Conservation (phyloP, 2,888 invertebrate genomes). For the Drosophila lutescens region DNA sequence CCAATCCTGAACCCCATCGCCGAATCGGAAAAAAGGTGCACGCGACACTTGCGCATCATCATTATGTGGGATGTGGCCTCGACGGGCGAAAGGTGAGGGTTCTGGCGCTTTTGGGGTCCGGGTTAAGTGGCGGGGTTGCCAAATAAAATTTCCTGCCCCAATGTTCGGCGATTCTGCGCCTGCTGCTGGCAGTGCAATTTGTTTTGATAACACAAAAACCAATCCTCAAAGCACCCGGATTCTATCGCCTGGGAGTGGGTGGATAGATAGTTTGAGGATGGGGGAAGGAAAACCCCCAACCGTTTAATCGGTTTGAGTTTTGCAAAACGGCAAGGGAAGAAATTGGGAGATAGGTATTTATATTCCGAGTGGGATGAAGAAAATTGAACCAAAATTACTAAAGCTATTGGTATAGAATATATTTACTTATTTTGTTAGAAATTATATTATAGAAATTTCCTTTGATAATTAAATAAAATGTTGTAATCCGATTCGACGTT, state of each 20-base stretch:
- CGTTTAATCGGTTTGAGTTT: conserved; percentile 13
- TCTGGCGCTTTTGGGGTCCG: conserved; percentile 23
- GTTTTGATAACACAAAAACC: conserved; percentile 65
- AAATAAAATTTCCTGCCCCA: conserved; percentile 68
- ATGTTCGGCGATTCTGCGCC: conserved; percentile 23
- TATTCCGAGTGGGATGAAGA: no score
- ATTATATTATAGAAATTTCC: no score
- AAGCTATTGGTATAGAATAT: no score
- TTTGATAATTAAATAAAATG: no score
- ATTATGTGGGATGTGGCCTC: conserved; percentile 62
- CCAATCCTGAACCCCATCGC: conserved; percentile 22
- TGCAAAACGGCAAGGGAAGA: background rate
- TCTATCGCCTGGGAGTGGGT: conserved; percentile 6
- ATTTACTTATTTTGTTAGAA: no score
- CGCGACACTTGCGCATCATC: conserved; percentile 77
- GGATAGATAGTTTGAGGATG: conserved; percentile 1
- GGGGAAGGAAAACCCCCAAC: background rate
- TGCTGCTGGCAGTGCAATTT: conserved; percentile 67
- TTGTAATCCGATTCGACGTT: no score
- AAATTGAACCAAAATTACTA: no score
- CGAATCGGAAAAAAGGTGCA: conserved; percentile 59
- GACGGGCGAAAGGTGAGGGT: conserved; percentile 27
- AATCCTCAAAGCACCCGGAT: conserved; percentile 38
- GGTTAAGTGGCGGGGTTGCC: conserved; percentile 49
- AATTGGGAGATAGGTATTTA: background rate